Evolutionary conservation across 2,888 invertebrate species (phyloP).

Genomic region (Heliconius sara): DNA sequence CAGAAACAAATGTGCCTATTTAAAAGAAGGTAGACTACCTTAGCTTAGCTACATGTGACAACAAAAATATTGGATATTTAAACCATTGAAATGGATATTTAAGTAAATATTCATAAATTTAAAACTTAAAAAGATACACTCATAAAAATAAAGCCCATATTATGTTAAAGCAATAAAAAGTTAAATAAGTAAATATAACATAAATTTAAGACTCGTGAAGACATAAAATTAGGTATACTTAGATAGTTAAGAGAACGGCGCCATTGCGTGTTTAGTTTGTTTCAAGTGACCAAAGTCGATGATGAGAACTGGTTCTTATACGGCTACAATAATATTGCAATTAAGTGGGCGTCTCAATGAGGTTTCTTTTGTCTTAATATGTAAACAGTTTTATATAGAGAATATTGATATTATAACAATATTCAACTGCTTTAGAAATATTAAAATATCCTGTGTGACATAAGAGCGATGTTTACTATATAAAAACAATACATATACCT

Average conservation of each 20-base stretch:
- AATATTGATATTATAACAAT: conserved; percentile 5
- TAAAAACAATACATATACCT: background rate
- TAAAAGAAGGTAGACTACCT: background rate
- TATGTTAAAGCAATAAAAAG: conserved; percentile 31
- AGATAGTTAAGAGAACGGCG: conserved; percentile 46
- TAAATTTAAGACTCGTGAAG: conserved; percentile 43
- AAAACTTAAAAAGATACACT: conserved; percentile 26
- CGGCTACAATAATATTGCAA: conserved; percentile 44
- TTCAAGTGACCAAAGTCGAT: conserved; percentile 47
- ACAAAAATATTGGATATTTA: background rate
- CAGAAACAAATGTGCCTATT: background rate
- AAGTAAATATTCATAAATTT: conserved; percentile 22
- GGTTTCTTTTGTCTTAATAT: conserved; percentile 46
- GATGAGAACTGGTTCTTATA: conserved; percentile 48
- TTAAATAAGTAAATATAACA: conserved; percentile 43
- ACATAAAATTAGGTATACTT: conserved; percentile 44
- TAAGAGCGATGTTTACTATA: background rate
- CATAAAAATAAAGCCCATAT: conserved; percentile 29
- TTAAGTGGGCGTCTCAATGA: conserved; percentile 47
- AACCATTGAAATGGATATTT: background rate
- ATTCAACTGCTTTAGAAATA: background rate
- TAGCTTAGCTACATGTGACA: background rate
- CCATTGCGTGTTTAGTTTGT: conserved; percentile 46
- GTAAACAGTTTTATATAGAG: conserved; percentile 26
- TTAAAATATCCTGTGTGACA: no score